phyloP scores from a whole-genome alignment of 1,140 invertebrate species.

The Belonocnema kinseyi region DNA sequence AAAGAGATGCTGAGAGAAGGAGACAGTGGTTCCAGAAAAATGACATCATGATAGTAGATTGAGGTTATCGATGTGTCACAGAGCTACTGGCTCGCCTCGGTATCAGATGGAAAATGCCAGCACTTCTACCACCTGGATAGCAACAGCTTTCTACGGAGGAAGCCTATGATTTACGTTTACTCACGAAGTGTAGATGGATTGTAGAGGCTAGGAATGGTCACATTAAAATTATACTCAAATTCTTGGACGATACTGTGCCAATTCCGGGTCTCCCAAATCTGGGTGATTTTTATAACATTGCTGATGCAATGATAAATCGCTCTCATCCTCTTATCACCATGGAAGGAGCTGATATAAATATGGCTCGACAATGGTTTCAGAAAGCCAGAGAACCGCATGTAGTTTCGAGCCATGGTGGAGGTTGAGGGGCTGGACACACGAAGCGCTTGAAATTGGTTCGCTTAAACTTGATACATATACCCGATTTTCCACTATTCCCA shows the following conservation, averaged over 20 bases:
- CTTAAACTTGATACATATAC: too few species aligned
- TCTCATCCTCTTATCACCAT: constrained; percentile 34
- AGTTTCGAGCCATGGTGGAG: too few species aligned
- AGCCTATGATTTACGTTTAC: constrained; percentile 8
- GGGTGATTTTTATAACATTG: constrained; percentile 34
- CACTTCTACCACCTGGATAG: not conserved
- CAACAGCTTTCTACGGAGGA: constrained; percentile 27
- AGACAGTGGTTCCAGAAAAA: constrained; percentile 13
- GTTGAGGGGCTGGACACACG: too few species aligned
- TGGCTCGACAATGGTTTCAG: too few species aligned
- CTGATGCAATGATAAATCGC: constrained; percentile 37
- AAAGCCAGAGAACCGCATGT: too few species aligned
- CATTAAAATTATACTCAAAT: constrained; percentile 38
- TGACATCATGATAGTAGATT: constrained; percentile 24
- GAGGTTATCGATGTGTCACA: constrained; percentile 34
- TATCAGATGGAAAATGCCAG: constrained; percentile 31
- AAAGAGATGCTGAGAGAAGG: not conserved
- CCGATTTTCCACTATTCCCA: too few species aligned
- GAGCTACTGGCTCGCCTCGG: constrained; percentile 4
- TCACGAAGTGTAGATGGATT: constrained; percentile 31
- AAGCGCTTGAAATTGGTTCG: too few species aligned
- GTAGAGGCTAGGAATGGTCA: constrained; percentile 30
- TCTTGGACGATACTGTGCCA: constrained; percentile 35
- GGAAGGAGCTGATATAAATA: constrained; percentile 33
- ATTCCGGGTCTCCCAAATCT: constrained; percentile 31